Base-by-base conservation (phyloP, 2,888 invertebrate genomes). In the Diarsia mendica region DNA sequence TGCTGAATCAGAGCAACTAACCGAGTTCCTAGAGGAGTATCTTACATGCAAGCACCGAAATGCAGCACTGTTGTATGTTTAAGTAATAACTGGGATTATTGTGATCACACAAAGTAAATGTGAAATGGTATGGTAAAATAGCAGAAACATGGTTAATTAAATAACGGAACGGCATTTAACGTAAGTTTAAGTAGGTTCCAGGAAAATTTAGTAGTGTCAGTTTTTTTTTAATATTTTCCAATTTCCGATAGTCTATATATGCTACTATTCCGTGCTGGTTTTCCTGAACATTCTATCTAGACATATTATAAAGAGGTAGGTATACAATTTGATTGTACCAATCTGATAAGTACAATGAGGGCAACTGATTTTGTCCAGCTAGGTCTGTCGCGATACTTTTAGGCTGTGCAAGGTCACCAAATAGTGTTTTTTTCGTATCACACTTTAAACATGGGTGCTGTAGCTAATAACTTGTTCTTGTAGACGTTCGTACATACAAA, bases 11-110 rank as follows among this genome's bases (percentile, higher is more conserved):
- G 48, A n/a, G 28, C 18, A 55, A 70, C 58, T 49, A 66, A 68
- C 79, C 63, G 15, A 39, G n/a, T 33, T 60, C 20, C 51, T 58
- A 58, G 20, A 55, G 4, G 49, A 46, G n/a, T 20, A 46, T 18
- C 33, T 66, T 72, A 23, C 46, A 53, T n/a, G 39, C 48, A 69
- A 73, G 67, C 60, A 72, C 4, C 46, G 15, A 39, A 46, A 48
- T 67, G 2, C 9, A 13, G 33, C n/a, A 44, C 23, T 44, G 11
- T 28, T 61, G 20, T 53, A 39, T 39, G 9, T 11, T 9, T 55
- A 13, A 8, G n/a, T 48, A 20, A 33, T 51, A 51, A 23, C 44
- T 33, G 15, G 60, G 48, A 61, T 33, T 51, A 68, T 61, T 58
- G 18, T 23, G 6, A 61, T 28, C 18, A n/a, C 28, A 9, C 2